phyloP scores from a whole-genome alignment of 1,140 invertebrate species.

The Sweltsa coloradensis region DNA sequence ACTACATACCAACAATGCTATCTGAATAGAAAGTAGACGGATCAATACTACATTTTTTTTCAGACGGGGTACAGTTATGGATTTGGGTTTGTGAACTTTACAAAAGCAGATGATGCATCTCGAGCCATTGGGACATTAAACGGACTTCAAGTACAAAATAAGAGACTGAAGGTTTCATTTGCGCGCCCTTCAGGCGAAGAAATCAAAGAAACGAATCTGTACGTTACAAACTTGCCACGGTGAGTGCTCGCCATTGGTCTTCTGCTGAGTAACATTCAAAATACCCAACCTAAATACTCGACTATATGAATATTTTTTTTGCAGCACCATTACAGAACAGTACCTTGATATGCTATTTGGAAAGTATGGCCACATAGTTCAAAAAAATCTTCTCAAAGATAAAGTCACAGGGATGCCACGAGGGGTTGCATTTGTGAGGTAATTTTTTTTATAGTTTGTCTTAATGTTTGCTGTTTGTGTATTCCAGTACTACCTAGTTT shows the following conservation, averaged over 20 bases:
- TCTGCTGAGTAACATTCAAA: neutral
- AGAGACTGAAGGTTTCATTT: constrained; percentile 81
- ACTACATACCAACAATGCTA: too few relatives aligned
- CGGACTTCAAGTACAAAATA: constrained; percentile 77
- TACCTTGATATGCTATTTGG: constrained; percentile 75
- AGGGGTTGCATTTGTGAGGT: constrained; percentile 89
- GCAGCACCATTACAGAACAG: constrained; percentile 59
- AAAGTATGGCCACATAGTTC: constrained; percentile 77
- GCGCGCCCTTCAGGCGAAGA: constrained; percentile 81
- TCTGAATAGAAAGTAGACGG: too few relatives aligned
- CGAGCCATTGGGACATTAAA: constrained; percentile 78
- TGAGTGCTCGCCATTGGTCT: too few relatives aligned
- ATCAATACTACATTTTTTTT: too few relatives aligned
- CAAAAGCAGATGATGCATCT: constrained; percentile 68
- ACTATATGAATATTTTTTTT: constrained; percentile 20
- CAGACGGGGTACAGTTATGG: constrained; percentile 91
- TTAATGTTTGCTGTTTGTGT: too few relatives aligned
- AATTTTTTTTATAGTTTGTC: constrained; percentile 23
- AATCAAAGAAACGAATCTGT: constrained; percentile 91
- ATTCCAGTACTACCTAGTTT: too few relatives aligned
- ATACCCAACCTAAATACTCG: neutral
- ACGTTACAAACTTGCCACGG: constrained; percentile 83
- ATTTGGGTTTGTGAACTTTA: constrained; percentile 92
- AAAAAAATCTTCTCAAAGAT: constrained; percentile 79
- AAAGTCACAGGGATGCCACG: constrained; percentile 73